phyloP scores from a whole-genome alignment of 2,797 vertebrate genomes.

The Gallinago nigripennis region DNA sequence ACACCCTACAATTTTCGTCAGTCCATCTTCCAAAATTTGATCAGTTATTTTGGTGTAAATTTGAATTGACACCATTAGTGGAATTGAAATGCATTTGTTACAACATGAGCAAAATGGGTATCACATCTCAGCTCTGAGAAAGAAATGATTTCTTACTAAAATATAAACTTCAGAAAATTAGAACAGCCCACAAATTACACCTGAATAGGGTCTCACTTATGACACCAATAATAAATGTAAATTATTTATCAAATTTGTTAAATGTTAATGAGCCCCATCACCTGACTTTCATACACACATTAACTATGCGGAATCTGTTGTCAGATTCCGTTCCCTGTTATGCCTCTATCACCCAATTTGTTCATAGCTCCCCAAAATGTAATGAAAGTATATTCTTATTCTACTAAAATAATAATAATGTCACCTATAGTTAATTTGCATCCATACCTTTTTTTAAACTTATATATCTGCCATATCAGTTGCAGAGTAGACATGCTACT shows the following conservation, averaged over 20 bases:
- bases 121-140: neutral
- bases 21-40: neutral
- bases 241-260: conserved; percentile 27
- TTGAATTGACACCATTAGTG: neutral
- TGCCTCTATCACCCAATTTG: neutral
- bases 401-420: neutral
- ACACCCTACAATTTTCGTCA: neutral
- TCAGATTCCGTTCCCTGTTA: neutral
- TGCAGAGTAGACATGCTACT: neutral
- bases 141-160: neutral
- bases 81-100: neutral
- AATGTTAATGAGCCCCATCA: neutral
- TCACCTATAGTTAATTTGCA: neutral
- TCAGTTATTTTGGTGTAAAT: neutral
- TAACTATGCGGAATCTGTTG: neutral
- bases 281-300: neutral
- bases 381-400: neutral
- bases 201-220: neutral
- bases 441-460: neutral
- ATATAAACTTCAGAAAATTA: neutral
- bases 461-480: neutral
- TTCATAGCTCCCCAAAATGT: neutral
- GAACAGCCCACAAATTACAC: neutral
- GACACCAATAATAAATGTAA: neutral
- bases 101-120: neutral